Conservation (phyloP, 2,113 vertebrate species). For the Chrysochloris asiatica region DNA sequence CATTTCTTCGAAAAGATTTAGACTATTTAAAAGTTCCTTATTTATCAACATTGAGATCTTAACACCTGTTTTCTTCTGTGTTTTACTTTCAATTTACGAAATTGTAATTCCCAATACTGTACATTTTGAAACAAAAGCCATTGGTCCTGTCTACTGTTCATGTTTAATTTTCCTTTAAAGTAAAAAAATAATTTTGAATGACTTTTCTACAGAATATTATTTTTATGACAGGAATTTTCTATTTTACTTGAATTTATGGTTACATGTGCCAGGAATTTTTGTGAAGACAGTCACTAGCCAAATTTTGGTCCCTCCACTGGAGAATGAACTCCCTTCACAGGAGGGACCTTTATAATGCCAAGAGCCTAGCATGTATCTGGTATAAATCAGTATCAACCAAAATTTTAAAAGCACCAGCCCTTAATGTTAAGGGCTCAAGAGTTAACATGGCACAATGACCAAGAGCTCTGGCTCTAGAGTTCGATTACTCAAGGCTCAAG, state of each 20-base stretch:
- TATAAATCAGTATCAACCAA: background rate
- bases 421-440: background rate
- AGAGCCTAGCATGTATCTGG: background rate
- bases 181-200: constrained; percentile 20
- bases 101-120: constrained; percentile 30
- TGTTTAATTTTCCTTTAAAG: constrained; percentile 32
- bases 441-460: background rate
- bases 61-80: constrained; percentile 51
- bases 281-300: background rate
- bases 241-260: constrained; percentile 13
- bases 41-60: constrained; percentile 45
- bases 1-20: constrained; percentile 53
- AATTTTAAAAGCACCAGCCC: background rate
- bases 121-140: constrained; percentile 42
- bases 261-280: background rate
- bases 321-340: background rate
- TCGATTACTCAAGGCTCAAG: background rate
- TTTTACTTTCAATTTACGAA: constrained; percentile 37
- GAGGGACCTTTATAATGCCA: background rate
- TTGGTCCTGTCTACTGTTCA: constrained; percentile 44
- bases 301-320: background rate
- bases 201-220: background rate
- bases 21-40: constrained; percentile 52
- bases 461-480: background rate
- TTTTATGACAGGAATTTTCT: background rate